Conservation (phyloP, 1,140 invertebrate species). For the Camponotus floridanus region DNA sequence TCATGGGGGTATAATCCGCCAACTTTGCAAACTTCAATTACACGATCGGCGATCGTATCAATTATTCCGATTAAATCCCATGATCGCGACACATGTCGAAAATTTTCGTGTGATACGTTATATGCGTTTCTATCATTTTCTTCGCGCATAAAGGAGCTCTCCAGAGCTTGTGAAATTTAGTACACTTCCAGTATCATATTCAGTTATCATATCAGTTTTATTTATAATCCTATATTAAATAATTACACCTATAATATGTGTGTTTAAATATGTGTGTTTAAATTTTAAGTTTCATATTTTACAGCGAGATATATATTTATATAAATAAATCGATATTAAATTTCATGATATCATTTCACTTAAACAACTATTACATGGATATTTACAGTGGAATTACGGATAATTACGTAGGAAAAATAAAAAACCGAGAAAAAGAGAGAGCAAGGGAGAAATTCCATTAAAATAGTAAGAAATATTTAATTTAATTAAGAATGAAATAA, state of each 20-base stretch:
- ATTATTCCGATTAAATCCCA: slow-evolving; percentile 8
- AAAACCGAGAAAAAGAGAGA: too few relatives aligned
- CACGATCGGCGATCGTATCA: not conserved
- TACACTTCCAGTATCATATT: not conserved
- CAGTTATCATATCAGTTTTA: not conserved
- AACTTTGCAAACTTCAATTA: slow-evolving; percentile 8
- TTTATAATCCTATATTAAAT: not conserved
- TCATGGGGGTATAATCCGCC: not conserved
- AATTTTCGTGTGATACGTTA: not conserved
- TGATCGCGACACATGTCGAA: not conserved
- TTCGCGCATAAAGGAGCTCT: not conserved
- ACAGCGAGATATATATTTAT: too few relatives aligned
- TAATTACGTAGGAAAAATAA: too few relatives aligned
- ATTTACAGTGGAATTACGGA: too few relatives aligned
- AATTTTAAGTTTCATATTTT: not conserved
- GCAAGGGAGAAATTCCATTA: too few relatives aligned
- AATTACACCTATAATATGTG: not conserved
- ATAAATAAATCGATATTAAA: too few relatives aligned
- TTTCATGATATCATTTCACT: too few relatives aligned
- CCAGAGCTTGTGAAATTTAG: too few relatives aligned
- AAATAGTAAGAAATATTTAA: too few relatives aligned
- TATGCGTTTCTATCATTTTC: not conserved
- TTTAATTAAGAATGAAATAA: too few relatives aligned
- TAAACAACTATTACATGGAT: too few relatives aligned
- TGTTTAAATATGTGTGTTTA: not conserved